Percentiles rank a stretch among this genome's conserved stretches.
These are phyloP conservation scores for Toxotes lorentzi DNA, from an alignment of 2,797 vertebrate species.

Conservation along the genomic window DNA sequence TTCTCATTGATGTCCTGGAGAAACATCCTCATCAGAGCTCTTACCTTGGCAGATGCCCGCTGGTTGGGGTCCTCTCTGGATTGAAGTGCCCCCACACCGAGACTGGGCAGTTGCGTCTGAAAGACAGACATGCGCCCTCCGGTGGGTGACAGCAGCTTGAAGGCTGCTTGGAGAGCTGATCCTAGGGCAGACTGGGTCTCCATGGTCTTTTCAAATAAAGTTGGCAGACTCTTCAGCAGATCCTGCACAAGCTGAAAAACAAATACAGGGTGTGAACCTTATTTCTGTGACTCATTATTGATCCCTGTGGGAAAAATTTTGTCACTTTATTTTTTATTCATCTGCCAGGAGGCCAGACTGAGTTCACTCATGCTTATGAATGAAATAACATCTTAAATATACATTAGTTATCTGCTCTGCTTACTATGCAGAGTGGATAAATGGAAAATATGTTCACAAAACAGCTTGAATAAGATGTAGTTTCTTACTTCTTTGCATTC, in stretches of 20 bases:
- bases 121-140: conserved; percentile 95
- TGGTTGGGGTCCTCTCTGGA: conserved; percentile 95
- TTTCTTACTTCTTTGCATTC: conserved; percentile 96
- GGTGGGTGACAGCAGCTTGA: conserved; percentile 94
- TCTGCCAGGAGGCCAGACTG: background rate
- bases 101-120: conserved; percentile 94
- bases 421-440: background rate
- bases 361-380: background rate
- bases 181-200: conserved; percentile 97
- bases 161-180: conserved; percentile 94
- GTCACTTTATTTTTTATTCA: background rate
- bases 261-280: background rate
- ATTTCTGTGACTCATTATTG: background rate
- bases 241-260: conserved; percentile 92
- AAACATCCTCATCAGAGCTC: background rate
- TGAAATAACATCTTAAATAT: background rate
- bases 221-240: conserved; percentile 92
- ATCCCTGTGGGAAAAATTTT: background rate
- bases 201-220: conserved; percentile 93
- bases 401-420: background rate
- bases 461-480: background rate
- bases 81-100: conserved; percentile 92
- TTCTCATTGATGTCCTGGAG: background rate
- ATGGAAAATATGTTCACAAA: background rate
- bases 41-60: conserved; percentile 92